A percentile compares a stretch with the other conserved stretches of the same genome.
phyloP scores from a whole-genome alignment of 2,113 vertebrate species.

The Oryctolagus cuniculus region DNA sequence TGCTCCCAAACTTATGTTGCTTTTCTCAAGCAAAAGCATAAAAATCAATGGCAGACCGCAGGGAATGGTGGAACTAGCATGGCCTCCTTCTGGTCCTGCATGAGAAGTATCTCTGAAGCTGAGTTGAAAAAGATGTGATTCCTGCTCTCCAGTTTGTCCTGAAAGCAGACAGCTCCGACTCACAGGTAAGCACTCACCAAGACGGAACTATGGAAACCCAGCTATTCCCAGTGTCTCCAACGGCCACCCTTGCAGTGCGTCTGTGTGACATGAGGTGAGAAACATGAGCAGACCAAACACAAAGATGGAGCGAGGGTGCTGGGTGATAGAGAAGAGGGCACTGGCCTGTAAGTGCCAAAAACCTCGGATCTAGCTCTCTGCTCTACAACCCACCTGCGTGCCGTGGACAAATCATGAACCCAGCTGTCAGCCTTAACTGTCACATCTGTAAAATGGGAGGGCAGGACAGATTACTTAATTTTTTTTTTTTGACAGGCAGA shows the following conservation, averaged over 20 bases:
- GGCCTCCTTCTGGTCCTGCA: neutral
- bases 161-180: neutral
- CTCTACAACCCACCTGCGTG: neutral
- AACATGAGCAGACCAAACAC: neutral
- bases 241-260: neutral
- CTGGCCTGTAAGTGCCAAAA: neutral
- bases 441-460: neutral
- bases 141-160: neutral
- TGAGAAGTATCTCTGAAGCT: neutral
- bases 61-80: neutral
- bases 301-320: neutral
- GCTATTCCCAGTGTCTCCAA: neutral
- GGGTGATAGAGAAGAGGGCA: neutral
- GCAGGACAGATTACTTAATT: neutral
- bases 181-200: slow-evolving; percentile 38
- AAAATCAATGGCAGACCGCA: neutral
- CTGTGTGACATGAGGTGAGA: neutral
- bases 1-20: neutral
- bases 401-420: neutral
- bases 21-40: slow-evolving; percentile 24
- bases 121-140: neutral
- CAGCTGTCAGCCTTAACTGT: neutral
- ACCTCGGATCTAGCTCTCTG: neutral
- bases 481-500: too few relatives aligned
- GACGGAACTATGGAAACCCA: slow-evolving; percentile 11